Conservation (phyloP, 1,140 invertebrate genomes). For the Drosophila lini region DNA sequence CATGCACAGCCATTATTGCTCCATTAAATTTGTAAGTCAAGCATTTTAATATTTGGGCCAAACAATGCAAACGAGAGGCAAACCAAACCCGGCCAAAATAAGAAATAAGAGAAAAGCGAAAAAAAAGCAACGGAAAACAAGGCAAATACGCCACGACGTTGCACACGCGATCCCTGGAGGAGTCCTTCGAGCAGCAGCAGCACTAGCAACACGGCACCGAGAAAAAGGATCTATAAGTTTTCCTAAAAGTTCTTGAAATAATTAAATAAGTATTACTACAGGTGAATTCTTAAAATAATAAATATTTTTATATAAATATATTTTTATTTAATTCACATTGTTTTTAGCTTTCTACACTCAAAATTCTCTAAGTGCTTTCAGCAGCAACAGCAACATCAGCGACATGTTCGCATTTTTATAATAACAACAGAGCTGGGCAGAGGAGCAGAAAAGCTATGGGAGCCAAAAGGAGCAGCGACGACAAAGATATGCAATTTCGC, state of each 20-base stretch:
- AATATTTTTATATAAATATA: background rate
- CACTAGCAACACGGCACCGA: conserved; percentile 2
- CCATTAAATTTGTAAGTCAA: conserved; percentile 83
- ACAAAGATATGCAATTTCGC: conserved; percentile 83
- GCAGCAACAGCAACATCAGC: conserved; percentile 20
- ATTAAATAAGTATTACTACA: too few species aligned
- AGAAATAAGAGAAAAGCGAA: conserved; percentile 24
- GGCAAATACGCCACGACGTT: conserved; percentile 50
- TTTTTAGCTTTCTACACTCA: background rate
- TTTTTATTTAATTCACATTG: background rate
- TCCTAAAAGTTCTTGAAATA: background rate
- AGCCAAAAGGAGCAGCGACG: conserved; percentile 55
- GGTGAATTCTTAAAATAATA: background rate
- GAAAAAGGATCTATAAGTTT: background rate
- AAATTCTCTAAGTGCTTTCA: background rate
- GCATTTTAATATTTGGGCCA: conserved; percentile 83
- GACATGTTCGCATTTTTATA: conserved; percentile 61
- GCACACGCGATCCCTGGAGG: conserved; percentile 57
- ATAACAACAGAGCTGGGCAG: conserved; percentile 44
- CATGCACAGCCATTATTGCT: conserved; percentile 79
- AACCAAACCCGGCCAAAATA: conserved; percentile 44
- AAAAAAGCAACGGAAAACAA: conserved; percentile 30
- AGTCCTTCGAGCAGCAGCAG: conserved; percentile 38
- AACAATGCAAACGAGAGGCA: conserved; percentile 81
- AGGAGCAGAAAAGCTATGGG: conserved; percentile 33